Evolutionary conservation across 2,797 vertebrate genomes (phyloP), one percentile per base, ranked within the genome.

Genomic region (Etheostoma nigrum): DNA sequence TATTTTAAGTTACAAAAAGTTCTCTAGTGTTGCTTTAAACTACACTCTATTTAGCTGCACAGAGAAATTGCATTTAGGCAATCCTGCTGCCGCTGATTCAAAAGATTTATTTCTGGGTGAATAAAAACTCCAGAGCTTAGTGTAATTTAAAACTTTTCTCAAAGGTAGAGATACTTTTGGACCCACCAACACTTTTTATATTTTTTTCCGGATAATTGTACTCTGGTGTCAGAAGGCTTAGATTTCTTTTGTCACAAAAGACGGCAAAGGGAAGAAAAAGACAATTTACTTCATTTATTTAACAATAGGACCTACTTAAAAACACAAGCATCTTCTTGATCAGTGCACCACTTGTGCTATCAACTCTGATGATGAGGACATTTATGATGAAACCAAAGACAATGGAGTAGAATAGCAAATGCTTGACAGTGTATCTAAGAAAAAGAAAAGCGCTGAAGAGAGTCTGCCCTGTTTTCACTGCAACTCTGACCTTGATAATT

Each of bases 351-450:
- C 57, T 64, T 59, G 49, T 75, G 61, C 15, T 55, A 23, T 88
- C 44, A 81, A 57, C 36, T 79, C 15, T 86, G 52, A 88, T 83
- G 67, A 48, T 53, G 33, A 73, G 18, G 47, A 67, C 42, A 67
- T 74, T 82, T 60, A 60, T 44, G 65, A 30, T 49, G 33, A 42
- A 1, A 48, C 5, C 5, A 44, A 54, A 76, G 33, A 76, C 69
- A 78, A 74, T 67, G 5, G 73, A 64, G 33, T 15, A 68, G 67
- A 86, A 85, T 81, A 75, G 49, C 23, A 72, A 59, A 78, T 85
- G 60, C 88, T 76, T 78, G 19, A 64, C 14, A 74, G n/a, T 0
- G 18, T 5, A 47, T 51, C 25, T 62, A 58, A 23, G 30, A 57
- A 11, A 30, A 19, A 45, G 3, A 47, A 76, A 74, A 66, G 51